A percentile compares a stretch with the other conserved stretches of the same genome.
These are phyloP conservation scores for Odocoileus hemionus DNA, from an alignment of 2,113 vertebrate species.

Conservation along the genomic window DNA sequence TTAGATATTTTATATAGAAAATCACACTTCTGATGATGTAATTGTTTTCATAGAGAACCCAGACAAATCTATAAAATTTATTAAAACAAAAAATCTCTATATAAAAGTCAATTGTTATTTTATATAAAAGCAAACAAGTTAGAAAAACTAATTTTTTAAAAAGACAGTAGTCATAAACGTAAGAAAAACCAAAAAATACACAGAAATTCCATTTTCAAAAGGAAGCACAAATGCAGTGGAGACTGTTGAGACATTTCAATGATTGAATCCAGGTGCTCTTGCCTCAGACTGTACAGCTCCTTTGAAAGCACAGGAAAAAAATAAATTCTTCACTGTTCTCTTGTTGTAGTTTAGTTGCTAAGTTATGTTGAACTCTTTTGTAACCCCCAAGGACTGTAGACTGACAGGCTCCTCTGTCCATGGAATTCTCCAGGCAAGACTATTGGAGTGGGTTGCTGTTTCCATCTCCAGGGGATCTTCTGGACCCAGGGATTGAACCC, in stretches of 20 bases:
- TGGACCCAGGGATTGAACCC: background rate
- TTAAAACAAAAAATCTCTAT: background rate
- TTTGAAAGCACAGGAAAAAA: background rate
- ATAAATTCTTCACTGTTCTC: background rate
- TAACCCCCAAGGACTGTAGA: background rate
- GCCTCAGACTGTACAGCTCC: background rate
- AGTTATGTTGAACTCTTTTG: background rate
- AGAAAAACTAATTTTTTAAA: background rate
- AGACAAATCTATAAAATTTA: background rate
- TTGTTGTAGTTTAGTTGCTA: background rate
- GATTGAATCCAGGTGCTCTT: background rate
- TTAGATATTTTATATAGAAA: background rate
- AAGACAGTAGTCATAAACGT: background rate
- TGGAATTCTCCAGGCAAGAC: background rate
- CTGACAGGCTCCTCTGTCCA: background rate
- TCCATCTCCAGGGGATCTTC: background rate
- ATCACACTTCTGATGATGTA: background rate
- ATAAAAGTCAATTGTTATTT: conserved; percentile 16
- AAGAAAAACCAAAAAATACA: background rate
- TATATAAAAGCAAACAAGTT: background rate
- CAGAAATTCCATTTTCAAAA: conserved; percentile 9
- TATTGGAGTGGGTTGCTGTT: background rate
- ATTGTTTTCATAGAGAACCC: background rate
- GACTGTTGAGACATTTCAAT: background rate
- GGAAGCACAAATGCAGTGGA: background rate